Conservation (phyloP, 2,797 vertebrate genomes). For the Podarcis siculus region DNA sequence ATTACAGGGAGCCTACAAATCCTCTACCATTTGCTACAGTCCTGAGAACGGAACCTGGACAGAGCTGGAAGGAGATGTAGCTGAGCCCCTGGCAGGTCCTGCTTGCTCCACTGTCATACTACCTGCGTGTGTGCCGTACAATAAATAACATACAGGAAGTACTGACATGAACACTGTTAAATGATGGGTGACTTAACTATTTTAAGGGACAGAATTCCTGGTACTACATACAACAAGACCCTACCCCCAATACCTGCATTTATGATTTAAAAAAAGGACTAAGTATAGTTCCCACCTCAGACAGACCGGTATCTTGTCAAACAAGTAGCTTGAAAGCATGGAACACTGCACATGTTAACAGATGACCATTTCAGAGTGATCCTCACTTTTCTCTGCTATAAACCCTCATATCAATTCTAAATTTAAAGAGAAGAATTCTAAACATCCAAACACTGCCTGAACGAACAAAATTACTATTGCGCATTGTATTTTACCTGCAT, state of each 20-base stretch:
- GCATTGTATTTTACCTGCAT: slow-evolving; percentile 81
- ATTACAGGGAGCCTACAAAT: slow-evolving; percentile 97
- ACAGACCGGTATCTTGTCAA: slow-evolving; percentile 66
- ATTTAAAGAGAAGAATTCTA: slow-evolving; percentile 66
- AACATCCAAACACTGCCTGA: slow-evolving; percentile 70
- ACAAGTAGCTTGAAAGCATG: slow-evolving; percentile 65
- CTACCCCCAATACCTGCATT: slow-evolving; percentile 66
- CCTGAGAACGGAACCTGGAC: slow-evolving; percentile 98
- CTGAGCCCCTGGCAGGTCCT: slow-evolving; percentile 95
- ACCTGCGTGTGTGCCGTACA: slow-evolving; percentile 95
- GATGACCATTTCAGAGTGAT: slow-evolving; percentile 76
- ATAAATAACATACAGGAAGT: slow-evolving; percentile 83
- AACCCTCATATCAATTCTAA: slow-evolving; percentile 65
- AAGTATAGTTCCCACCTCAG: slow-evolving; percentile 64
- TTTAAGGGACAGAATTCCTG: slow-evolving; percentile 63
- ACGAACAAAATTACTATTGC: slow-evolving; percentile 77
- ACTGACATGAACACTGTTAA: slow-evolving; percentile 59
- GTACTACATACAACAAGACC: slow-evolving; percentile 54
- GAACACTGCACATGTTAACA: slow-evolving; percentile 67
- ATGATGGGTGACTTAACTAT: slow-evolving; percentile 60
- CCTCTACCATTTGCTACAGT: slow-evolving; percentile 98
- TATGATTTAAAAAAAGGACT: slow-evolving; percentile 69
- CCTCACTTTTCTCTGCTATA: slow-evolving; percentile 72
- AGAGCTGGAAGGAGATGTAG: slow-evolving; percentile 97
- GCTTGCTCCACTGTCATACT: slow-evolving; percentile 95